phyloP scores from a whole-genome alignment of 2,113 vertebrate genomes.

The Abramis brama region DNA sequence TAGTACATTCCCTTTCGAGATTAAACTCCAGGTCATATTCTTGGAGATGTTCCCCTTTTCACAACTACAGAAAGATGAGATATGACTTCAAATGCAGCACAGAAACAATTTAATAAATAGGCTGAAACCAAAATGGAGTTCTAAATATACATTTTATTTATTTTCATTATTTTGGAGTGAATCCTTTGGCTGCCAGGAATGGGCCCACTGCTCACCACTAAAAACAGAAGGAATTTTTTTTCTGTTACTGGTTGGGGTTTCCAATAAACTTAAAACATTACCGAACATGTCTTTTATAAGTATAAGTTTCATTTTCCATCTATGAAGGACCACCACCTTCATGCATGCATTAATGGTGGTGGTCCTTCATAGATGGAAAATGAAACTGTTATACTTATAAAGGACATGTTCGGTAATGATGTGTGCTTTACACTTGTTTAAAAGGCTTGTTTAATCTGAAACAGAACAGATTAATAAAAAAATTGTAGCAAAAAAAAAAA shows the following conservation, averaged over 20 bases:
- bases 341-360: no score
- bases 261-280: background rate
- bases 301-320: background rate
- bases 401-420: no score
- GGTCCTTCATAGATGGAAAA: no score
- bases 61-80: background rate
- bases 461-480: background rate
- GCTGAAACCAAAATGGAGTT: background rate
- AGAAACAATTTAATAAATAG: background rate
- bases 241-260: background rate
- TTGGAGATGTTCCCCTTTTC: no score
- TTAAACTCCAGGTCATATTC: no score
- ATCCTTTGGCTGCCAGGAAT: constrained; percentile 14
- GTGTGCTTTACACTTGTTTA: no score
- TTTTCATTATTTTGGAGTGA: background rate
- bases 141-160: background rate
- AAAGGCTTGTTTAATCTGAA: no score
- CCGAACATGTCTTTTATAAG: background rate
- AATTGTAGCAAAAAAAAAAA: background rate
- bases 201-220: background rate
- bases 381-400: no score
- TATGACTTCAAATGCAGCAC: background rate
- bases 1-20: no score
- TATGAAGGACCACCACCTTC: background rate
- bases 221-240: background rate